Evolutionary conservation across 2,797 vertebrate species (phyloP).

Genomic region (Antennarius maculatus): DNA sequence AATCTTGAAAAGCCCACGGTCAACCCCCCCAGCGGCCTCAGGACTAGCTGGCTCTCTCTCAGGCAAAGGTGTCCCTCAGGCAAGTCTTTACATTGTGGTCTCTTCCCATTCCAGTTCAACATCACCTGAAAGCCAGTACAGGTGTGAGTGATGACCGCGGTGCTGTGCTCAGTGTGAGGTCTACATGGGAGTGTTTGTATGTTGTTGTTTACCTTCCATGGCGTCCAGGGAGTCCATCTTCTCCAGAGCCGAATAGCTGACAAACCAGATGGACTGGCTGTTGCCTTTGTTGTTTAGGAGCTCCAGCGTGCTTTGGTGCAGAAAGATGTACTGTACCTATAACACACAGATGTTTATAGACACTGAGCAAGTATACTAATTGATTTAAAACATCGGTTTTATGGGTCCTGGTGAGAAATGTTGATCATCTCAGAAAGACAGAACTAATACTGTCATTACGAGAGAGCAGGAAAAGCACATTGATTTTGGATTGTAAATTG

Average conservation of each 20-base stretch:
- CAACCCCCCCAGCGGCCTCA: slow-evolving; percentile 15
- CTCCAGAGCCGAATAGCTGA: slow-evolving; percentile 96
- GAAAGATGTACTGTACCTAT: slow-evolving; percentile 97
- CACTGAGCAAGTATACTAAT: neutral
- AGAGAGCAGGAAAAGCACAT: neutral
- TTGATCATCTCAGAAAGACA: too few species aligned
- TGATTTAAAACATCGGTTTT: neutral
- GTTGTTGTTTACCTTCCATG: slow-evolving; percentile 92
- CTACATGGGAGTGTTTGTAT: slow-evolving; percentile 10
- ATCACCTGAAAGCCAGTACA: slow-evolving; percentile 83
- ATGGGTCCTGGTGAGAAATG: neutral
- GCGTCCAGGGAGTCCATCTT: slow-evolving; percentile 99
- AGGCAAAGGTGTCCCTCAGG: slow-evolving; percentile 4
- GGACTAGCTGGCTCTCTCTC: slow-evolving; percentile 13
- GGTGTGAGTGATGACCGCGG: slow-evolving; percentile 9
- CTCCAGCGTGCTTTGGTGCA: slow-evolving; percentile 95
- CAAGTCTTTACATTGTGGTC: slow-evolving; percentile 92
- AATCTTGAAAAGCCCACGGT: slow-evolving; percentile 6
- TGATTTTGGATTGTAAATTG: too few species aligned
- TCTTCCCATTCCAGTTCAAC: slow-evolving; percentile 99
- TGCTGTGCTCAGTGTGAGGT: neutral
- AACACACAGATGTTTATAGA: slow-evolving; percentile 4
- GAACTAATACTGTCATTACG: neutral
- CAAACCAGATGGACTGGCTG: slow-evolving; percentile 94
- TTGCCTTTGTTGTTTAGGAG: slow-evolving; percentile 91